Evolutionary conservation across 2,888 invertebrate genomes (phyloP), one percentile per base, ranked within the genome.

Genomic region (Acanthococcus lagerstroemiae): DNA sequence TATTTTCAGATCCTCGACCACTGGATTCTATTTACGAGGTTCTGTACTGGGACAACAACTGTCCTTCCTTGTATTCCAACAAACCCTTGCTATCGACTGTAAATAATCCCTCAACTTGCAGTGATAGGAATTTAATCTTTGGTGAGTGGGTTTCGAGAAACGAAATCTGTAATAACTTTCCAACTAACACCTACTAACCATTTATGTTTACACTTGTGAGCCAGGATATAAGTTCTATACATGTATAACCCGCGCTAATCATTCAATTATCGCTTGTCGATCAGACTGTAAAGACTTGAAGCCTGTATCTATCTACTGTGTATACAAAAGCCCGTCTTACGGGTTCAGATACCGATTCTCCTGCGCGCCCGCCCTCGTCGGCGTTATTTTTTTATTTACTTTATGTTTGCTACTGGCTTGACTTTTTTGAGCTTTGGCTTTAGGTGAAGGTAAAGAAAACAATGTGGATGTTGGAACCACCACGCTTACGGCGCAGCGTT

Each of bases 1-100:
- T 56, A 26, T 77, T 80, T 79, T 71, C 82, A 82, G 82, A 81
- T 81, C 77, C 79, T 77, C 81, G 81, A 79, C 83, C 82, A 79
- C 83, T 84, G 76, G 81, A 83, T 76, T 84, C 85, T 75, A 85
- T 85, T 83, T 84, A 84, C 79, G 84, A 84, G 79, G 83, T 85
- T 74, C 83, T 84, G 78, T 82, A 84, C 80, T 84, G 84, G 84
- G 82, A 77, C 74, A 73, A 74, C 74, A 74, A 75, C 72, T 74
- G 77, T 72, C 76, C 77, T 73, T 37, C 56, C 17, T 56, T 50
- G 48, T 52, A 26, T 50, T 27, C 30, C 9, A 60, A 46, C 24
- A 22, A 45, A 46, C 25, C 57, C 44, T 58, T 58, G 25, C 24
- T 58, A 58, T 22, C 61, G 30, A 61, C 48, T 61, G 61, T 61